Percentiles rank a stretch among this genome's conserved stretches.
These are phyloP conservation scores for Procambarus clarkii DNA, from an alignment of 1,140 invertebrate species.

Conservation along the genomic window DNA sequence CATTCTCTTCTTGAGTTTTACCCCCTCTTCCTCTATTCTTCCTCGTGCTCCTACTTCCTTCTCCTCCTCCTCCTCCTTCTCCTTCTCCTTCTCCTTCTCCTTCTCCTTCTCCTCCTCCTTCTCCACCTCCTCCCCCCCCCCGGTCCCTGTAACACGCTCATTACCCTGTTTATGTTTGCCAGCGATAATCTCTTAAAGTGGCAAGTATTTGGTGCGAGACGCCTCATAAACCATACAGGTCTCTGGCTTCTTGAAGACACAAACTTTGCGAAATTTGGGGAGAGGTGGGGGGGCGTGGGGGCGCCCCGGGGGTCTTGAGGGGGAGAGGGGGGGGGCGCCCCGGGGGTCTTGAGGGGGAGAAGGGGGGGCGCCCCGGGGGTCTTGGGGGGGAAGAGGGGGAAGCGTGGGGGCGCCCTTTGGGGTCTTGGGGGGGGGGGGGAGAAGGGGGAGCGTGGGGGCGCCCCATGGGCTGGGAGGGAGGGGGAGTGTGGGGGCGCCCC, in stretches of 20 bases:
- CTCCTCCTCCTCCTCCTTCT: neutral
- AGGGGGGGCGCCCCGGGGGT: no score
- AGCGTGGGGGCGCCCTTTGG: no score
- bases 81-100: neutral
- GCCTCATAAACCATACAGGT: neutral
- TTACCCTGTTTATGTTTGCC: neutral
- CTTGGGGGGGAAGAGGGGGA: no score
- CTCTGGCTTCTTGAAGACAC: neutral
- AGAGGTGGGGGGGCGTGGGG: neutral
- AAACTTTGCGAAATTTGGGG: neutral
- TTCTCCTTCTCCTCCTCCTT: neutral
- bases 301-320: no score
- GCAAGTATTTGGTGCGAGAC: neutral
- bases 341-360: no score
- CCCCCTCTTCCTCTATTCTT: neutral
- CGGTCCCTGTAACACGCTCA: neutral
- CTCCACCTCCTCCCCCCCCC: neutral
- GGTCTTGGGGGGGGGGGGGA: no score
- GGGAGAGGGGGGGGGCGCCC: no score
- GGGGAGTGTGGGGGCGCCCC: no score
- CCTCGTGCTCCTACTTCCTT: neutral
- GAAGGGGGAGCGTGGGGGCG: no score
- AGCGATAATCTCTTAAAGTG: constrained; percentile 1
- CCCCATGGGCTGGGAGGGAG: no score
- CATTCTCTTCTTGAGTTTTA: no score